Evolutionary conservation across 2,888 invertebrate genomes (phyloP).

Genomic region (Coelopa pilipes): DNA sequence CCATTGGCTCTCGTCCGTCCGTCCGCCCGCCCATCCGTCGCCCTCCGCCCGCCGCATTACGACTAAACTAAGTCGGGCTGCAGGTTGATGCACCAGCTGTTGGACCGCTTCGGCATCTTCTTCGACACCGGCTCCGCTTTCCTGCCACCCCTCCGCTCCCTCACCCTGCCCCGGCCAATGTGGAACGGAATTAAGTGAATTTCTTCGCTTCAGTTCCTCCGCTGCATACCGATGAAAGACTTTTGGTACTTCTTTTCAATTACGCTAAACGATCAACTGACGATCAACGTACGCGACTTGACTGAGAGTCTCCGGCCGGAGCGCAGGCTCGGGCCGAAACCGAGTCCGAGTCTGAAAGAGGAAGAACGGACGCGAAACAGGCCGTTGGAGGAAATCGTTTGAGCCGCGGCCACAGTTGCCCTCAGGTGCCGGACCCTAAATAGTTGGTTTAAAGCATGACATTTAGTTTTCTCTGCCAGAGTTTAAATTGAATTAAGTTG

Average conservation of each 20-base stretch:
- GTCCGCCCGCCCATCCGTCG: neutral
- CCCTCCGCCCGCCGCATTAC: neutral
- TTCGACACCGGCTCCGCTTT: neutral
- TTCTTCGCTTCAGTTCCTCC: neutral
- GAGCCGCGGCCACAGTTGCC: neutral
- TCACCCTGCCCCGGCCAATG: neutral
- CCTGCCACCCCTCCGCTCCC: neutral
- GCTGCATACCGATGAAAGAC: no score
- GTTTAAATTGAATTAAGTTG: constrained; percentile 23
- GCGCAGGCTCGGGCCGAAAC: neutral
- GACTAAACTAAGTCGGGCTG: neutral
- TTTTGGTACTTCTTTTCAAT: constrained; percentile 16
- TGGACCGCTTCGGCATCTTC: neutral
- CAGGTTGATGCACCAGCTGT: no score
- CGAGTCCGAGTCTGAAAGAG: no score
- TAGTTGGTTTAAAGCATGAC: constrained; percentile 19
- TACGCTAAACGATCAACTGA: constrained; percentile 15
- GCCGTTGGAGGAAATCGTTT: neutral
- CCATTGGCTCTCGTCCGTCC: neutral
- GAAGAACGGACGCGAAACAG: neutral
- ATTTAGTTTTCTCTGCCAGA: constrained; percentile 14
- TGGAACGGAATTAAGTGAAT: constrained; percentile 16
- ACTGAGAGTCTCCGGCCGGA: neutral
- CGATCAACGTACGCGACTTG: neutral
- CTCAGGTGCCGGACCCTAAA: constrained; percentile 13